Evolutionary conservation across 2,888 invertebrate species (phyloP).

Genomic region (Scaptomyza polygonia): DNA sequence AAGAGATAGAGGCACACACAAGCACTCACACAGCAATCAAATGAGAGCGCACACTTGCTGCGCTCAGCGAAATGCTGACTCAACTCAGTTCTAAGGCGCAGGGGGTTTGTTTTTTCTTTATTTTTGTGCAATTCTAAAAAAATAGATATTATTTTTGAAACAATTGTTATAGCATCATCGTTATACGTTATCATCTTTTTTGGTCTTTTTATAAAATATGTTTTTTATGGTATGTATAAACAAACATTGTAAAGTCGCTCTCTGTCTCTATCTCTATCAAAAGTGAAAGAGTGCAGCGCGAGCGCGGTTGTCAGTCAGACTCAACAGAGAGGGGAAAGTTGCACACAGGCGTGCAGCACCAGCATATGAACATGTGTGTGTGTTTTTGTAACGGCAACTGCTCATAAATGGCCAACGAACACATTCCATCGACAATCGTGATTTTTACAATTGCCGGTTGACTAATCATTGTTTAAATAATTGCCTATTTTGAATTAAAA

Average conservation of each 20-base stretch:
- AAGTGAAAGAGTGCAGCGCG: constrained; percentile 54
- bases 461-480: constrained; percentile 71
- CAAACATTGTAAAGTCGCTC: constrained; percentile 25
- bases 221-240: not conserved
- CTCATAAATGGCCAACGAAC: constrained; percentile 58
- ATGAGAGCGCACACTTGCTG: constrained; percentile 30
- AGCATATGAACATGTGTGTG: constrained; percentile 1
- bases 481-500: constrained; percentile 68
- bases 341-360: constrained; percentile 18
- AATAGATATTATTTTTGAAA: constrained; percentile 22
- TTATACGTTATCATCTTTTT: constrained; percentile 3
- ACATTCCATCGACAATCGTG: constrained; percentile 50
- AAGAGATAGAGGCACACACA: constrained; percentile 54
- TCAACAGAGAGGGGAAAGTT: constrained; percentile 55
- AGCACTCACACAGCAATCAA: constrained; percentile 7
- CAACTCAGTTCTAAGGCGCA: constrained; percentile 26
- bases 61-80: constrained; percentile 47
- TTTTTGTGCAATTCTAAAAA: not conserved
- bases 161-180: constrained; percentile 11
- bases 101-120: constrained; percentile 39
- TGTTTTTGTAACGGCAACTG: constrained; percentile 56
- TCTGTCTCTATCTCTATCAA: constrained; percentile 38
- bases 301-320: constrained; percentile 15
- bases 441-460: constrained; percentile 63
- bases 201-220: constrained; percentile 1